Conservation (phyloP, 2,113 vertebrate genomes). For the Anoplopoma fimbria region DNA sequence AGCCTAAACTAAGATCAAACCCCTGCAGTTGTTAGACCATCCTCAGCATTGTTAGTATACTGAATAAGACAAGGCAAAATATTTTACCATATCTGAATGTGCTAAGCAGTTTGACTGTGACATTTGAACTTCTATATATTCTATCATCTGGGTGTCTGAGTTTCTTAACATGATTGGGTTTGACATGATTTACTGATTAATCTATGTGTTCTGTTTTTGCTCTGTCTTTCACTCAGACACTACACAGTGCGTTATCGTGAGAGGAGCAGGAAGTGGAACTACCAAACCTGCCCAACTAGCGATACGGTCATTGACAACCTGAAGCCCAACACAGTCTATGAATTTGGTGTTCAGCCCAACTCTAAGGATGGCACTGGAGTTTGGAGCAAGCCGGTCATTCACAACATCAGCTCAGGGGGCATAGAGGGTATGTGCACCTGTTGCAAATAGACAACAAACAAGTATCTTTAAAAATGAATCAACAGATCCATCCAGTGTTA, state of each 20-base stretch:
- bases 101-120: not conserved
- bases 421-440: constrained; percentile 42
- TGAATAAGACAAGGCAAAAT: not conserved
- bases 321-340: constrained; percentile 92
- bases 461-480: not conserved
- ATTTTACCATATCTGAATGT: not conserved
- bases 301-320: constrained; percentile 93
- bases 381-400: constrained; percentile 91
- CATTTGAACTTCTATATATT: not conserved
- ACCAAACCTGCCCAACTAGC: constrained; percentile 93
- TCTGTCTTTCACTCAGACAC: constrained; percentile 82
- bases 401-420: constrained; percentile 81
- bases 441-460: not conserved
- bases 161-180: not conserved
- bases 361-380: constrained; percentile 81
- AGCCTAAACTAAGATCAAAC: not conserved
- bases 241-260: constrained; percentile 97
- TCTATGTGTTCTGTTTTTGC: constrained; percentile 7
- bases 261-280: constrained; percentile 93
- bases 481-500: not conserved
- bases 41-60: not conserved
- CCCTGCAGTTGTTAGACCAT: not conserved
- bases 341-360: constrained; percentile 94
- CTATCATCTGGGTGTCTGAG: not conserved
- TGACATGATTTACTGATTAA: not conserved